Base-by-base conservation (phyloP, 2,888 invertebrate genomes). In the Napeogenes inachia region DNA sequence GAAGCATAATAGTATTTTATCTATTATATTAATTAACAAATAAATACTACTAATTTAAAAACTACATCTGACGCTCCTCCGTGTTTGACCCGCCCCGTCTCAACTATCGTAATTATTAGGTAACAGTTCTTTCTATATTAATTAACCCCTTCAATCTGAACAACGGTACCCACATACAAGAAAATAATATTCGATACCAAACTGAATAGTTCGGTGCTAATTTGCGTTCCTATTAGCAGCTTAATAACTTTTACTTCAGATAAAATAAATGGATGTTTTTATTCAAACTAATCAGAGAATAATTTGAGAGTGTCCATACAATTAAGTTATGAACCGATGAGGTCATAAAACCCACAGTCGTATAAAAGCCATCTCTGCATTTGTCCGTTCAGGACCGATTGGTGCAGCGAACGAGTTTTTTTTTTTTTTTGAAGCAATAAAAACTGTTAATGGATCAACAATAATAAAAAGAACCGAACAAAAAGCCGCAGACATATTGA, bases 401-500 rank as follows among this genome's bases (percentile, higher is more conserved):
- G 84, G 85, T 85, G 81, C 79, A 78, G 73, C 75, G 71, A 80
- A 82, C 80, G 69, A 77, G 79, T 83, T 80, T 75, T n/a, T n/a
- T n/a, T n/a, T n/a, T n/a, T n/a, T n/a, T n/a, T 71, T 70, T 68
- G 65, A 75, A 62, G 77, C 79, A 75, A 84, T 88, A 87, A 86
- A 87, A 73, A 75, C 76, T 77, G 79, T 79, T 86, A 87, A 88
- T 86, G 85, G 84, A 82, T 76, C 79, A 75, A 81, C 81, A 81
- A 84, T 82, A 82, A 86, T 84, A 85, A 85, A 68, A 84, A 79
- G 75, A 74, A 75, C 75, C 70, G 68, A 73, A 80, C 76, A 79
- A 84, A 84, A 82, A 79, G 74, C 75, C 70, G 74, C 75, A 73
- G 75, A 71, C 75, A 72, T 77, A 80, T 83, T 80, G 76, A 79